Evolutionary conservation across 2,888 invertebrate genomes (phyloP).

Genomic region (Synergus umbraculus): DNA sequence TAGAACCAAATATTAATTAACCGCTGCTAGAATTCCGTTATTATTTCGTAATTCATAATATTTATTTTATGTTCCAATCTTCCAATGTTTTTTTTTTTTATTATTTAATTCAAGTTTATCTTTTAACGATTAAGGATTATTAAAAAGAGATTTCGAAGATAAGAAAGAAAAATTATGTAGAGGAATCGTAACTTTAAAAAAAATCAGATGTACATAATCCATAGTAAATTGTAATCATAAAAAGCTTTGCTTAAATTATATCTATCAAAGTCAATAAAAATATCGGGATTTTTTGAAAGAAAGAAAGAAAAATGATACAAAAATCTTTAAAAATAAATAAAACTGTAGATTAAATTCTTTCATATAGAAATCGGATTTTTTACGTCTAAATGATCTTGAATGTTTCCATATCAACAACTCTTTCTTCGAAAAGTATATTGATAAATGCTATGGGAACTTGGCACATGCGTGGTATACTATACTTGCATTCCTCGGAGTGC

Average conservation of each 20-base stretch:
- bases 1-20: not conserved
- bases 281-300: not conserved
- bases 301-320: not conserved
- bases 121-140: too few species aligned
- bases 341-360: too few species aligned
- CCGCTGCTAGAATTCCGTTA: not conserved
- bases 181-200: too few species aligned
- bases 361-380: not conserved
- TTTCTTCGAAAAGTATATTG: constrained; percentile 30
- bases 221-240: too few species aligned
- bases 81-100: not conserved
- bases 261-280: not conserved
- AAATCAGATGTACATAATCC: too few species aligned
- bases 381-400: not conserved
- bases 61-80: not conserved
- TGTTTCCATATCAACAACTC: not conserved
- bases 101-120: too few species aligned
- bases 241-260: too few species aligned
- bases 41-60: not conserved
- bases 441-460: constrained; percentile 8
- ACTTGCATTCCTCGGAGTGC: constrained; percentile 38
- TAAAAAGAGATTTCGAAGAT: too few species aligned
- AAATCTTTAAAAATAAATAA: not conserved
- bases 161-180: too few species aligned
- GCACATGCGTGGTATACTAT: constrained; percentile 1